A percentile compares a stretch with the other conserved stretches of the same genome.
phyloP scores from a whole-genome alignment of 2,797 vertebrate genomes.

The Anolis apletophallus region DNA sequence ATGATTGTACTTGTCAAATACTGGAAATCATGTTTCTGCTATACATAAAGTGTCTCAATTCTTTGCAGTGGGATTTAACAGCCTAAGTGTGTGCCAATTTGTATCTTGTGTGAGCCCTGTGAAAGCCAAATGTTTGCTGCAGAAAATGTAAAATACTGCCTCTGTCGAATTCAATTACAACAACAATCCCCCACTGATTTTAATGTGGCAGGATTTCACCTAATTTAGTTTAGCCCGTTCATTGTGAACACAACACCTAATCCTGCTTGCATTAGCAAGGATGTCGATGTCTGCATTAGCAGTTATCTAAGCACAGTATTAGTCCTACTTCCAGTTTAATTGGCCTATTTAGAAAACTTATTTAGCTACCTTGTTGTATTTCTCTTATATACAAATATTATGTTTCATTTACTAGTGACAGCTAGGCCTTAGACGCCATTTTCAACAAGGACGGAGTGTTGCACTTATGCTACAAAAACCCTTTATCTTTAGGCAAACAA shows the following conservation, averaged over 20 bases:
- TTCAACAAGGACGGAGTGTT: slow-evolving; percentile 62
- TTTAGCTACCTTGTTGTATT: slow-evolving; percentile 49
- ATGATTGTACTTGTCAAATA: not conserved
- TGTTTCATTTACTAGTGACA: slow-evolving; percentile 49
- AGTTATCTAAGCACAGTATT: not conserved
- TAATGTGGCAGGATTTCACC: not conserved
- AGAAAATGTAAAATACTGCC: not conserved
- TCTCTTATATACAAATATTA: slow-evolving; percentile 43
- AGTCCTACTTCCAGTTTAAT: not conserved
- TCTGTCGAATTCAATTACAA: not conserved
- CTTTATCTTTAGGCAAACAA: slow-evolving; percentile 67
- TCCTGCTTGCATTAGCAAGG: not conserved
- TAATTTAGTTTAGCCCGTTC: not conserved
- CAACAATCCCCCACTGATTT: not conserved
- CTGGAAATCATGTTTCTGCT: not conserved
- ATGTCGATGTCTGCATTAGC: not conserved
- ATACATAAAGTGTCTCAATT: not conserved
- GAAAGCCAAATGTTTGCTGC: not conserved
- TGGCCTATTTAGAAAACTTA: slow-evolving; percentile 35
- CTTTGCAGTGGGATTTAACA: not conserved
- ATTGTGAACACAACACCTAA: not conserved
- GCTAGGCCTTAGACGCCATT: slow-evolving; percentile 47
- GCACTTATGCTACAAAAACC: slow-evolving; percentile 52
- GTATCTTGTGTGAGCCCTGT: not conserved
- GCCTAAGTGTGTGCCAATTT: not conserved